Base-by-base conservation (phyloP, 2,113 vertebrate species). In the Heterotis niloticus region DNA sequence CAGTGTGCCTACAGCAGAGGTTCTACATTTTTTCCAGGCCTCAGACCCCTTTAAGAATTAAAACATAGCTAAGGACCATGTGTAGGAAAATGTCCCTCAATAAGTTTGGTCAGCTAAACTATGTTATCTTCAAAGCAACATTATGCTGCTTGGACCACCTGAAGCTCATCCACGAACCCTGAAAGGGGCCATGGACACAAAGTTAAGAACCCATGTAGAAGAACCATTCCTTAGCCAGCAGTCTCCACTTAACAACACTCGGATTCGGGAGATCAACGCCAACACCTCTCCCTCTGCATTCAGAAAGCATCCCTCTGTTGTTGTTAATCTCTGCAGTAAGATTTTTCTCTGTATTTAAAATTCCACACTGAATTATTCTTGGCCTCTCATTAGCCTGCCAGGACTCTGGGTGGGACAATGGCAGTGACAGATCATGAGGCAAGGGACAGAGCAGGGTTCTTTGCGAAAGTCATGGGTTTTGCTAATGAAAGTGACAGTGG, bases 401-500 rank as follows among this genome's bases (percentile, higher is more conserved):
- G 70, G 83, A 84, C 57, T 66, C 14, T 84, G 84, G 77, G 83
- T 81, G 75, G 81, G 67, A 56, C 82, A 80, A 75, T 85, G 87
- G 85, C 84, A 89, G 70, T 79, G 85, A 92, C 80, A 86, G 88
- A 91, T 88, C 83, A 80, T 26, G 83, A 59, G 77, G 56, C 75
- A 70, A 74, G 79, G 84, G 72, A 78, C 83, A 84, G 78, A 80
- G 75, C 62, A 12, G 29, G 18, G 75, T 34, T 52, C 24, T 23
- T 10, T 13, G 24, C 26, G 16, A 54, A 57, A 23, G n/a, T 57
- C 0, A 7, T 11, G 24, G 52, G 52, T 74, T 57, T 18, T 26
- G 54, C 71, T 14, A 26, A 54, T 17, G 57, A 16, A 26, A 54
- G 26, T 74, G 71, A 74, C 52, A 26, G 20, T 9, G 28, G 71